Evolutionary conservation across 35 echinoderm and acorn worm species (phyloP), one percentile per base, ranked within the genome.

Genomic region (Strongylocentrotus purpuratus): DNA sequence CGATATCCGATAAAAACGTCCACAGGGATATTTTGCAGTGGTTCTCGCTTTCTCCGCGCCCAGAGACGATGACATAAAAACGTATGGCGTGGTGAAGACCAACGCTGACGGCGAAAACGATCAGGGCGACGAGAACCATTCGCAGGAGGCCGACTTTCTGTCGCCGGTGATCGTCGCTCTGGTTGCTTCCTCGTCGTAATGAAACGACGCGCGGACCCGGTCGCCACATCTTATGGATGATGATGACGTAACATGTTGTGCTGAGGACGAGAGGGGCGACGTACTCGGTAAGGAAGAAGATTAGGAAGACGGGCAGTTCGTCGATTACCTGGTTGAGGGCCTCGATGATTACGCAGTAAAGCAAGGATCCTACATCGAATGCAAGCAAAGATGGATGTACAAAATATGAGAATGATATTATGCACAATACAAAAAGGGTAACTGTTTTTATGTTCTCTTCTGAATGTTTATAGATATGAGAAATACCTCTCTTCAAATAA

Each of bases 71-170:
- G 33, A 89, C 11, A 31, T 45, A 45, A 15, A 89, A 45, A 4
- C 33, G 33, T 17, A 89, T 35, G 8, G 1, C 32, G 87, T 89
- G 33, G 31, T 89, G 87, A 32, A 89, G 12, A 25, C 87, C 87
- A 46, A 46, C 87, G 20, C 11, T 45, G 32, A 89, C 32, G 8
- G 32, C 32, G 87, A 89, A 89, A 28, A 89, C 32, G 87, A 89
- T 17, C 33, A 89, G 33, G 87, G 87, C 45, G 33, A 46, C 45
- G 31, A 89, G 32, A 28, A 89, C 87, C 87, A 89, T 89, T 89
- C 87, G 33, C 4, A 89, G 87, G 9, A 89, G 87, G 33, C 87
- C 87, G 33, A 89, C 25, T 89, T 46, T 89, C n/a, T 89, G 87
- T 33, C 45, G 32, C 45, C 45, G 87, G 33, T 89, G 32, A 10